Percentiles rank a stretch among this genome's conserved stretches.
These are phyloP conservation scores for Gallinago solitaria DNA, from an alignment of 2,797 vertebrate genomes.

Conservation along the genomic window DNA sequence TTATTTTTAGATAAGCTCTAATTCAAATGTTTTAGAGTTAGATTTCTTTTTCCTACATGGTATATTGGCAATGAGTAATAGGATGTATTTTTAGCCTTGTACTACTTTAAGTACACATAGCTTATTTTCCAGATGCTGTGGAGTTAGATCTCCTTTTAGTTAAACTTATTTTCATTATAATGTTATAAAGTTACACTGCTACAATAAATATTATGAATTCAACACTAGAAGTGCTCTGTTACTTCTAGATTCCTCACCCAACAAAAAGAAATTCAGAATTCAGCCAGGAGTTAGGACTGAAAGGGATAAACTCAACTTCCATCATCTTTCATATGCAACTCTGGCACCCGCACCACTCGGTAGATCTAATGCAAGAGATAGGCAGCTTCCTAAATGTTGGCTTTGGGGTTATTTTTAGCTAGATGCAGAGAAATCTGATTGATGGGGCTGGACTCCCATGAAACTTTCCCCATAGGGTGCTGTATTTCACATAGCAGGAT, in stretches of 20 bases:
- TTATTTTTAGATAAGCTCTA: neutral
- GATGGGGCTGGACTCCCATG: neutral
- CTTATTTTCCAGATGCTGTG: neutral
- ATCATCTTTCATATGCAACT: fast-evolving
- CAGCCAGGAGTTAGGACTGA: neutral
- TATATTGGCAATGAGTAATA: neutral
- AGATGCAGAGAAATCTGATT: neutral
- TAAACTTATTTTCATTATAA: neutral
- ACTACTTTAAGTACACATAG: neutral
- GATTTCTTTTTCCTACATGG: neutral
- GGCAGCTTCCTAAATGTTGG: neutral
- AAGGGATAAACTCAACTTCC: neutral
- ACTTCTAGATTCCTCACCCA: neutral
- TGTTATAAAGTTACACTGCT: neutral
- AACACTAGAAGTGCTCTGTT: neutral
- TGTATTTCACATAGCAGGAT: neutral
- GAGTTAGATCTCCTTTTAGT: neutral
- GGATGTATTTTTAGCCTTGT: neutral
- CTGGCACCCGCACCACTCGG: fast-evolving
- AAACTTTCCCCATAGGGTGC: neutral
- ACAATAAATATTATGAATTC: neutral
- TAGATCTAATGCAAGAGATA: fast-evolving
- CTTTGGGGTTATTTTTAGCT: neutral
- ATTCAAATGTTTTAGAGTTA: neutral
- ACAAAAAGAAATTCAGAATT: neutral